Evolutionary conservation across 1,140 invertebrate genomes (phyloP).

Genomic region (Zaprionus tsacasi): DNA sequence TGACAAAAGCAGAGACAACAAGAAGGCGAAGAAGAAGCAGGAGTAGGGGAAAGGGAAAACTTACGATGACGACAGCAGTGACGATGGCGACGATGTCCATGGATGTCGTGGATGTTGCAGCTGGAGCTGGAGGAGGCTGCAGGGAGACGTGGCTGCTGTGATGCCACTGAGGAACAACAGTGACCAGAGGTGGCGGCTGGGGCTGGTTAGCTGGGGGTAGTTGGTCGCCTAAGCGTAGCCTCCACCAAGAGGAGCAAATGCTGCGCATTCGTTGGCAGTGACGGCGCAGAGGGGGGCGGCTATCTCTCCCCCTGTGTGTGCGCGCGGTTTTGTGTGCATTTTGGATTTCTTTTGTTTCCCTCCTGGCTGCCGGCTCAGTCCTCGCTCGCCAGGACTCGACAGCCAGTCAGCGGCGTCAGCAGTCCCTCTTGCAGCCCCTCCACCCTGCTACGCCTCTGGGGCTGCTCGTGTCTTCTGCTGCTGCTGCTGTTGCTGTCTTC

Average conservation of each 20-base stretch:
- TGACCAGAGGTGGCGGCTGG: slow-evolving; percentile 33
- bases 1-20: slow-evolving; percentile 19
- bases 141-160: slow-evolving; percentile 30
- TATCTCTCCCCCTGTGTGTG: neutral
- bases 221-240: slow-evolving; percentile 54
- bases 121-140: neutral
- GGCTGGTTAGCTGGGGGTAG: slow-evolving; percentile 2
- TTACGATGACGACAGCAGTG: slow-evolving; percentile 58
- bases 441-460: neutral
- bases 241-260: slow-evolving; percentile 51
- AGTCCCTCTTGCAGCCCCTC: neutral
- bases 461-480: slow-evolving; percentile 14
- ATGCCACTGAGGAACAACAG: slow-evolving; percentile 69
- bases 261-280: slow-evolving; percentile 36
- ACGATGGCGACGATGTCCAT: slow-evolving; percentile 46
- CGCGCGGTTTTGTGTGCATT: slow-evolving; percentile 72
- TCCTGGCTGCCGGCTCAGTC: neutral
- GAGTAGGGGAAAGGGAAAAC: slow-evolving; percentile 21
- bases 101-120: slow-evolving; percentile 47
- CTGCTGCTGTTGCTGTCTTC: slow-evolving; percentile 39
- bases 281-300: neutral
- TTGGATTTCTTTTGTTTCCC: slow-evolving; percentile 74
- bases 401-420: slow-evolving; percentile 71
- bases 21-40: neutral
- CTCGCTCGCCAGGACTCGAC: slow-evolving; percentile 49